These are phyloP conservation scores for Nymphicus hollandicus DNA, from an alignment of 2,113 vertebrate species.

Conservation along the genomic window DNA sequence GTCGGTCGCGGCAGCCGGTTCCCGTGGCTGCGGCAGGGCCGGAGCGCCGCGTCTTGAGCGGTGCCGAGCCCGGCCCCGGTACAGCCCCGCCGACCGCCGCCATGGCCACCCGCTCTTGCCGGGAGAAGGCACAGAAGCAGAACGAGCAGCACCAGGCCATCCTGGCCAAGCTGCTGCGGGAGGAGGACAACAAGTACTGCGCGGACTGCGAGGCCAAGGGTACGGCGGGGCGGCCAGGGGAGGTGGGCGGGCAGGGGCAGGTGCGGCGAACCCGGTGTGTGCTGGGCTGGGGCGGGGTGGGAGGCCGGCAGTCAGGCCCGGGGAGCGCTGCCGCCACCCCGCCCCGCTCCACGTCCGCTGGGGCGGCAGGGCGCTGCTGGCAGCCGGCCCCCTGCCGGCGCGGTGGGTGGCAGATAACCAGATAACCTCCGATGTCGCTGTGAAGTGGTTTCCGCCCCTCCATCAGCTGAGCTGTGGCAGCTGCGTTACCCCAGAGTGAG, in stretches of 20 bases:
- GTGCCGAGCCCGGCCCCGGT: neutral
- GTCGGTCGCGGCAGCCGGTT: neutral
- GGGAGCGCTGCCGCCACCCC: neutral
- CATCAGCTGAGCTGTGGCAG: neutral
- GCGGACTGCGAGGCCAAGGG: constrained; percentile 96
- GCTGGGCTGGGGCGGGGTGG: neutral
- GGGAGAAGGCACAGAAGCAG: constrained; percentile 94
- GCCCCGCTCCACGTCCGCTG: neutral
- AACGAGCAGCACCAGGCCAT: constrained; percentile 96
- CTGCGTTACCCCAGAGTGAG: neutral
- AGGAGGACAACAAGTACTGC: constrained; percentile 94
- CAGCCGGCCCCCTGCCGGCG: neutral
- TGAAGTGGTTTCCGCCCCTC: fast-evolving
- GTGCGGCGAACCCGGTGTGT: neutral
- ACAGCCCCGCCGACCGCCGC: neutral
- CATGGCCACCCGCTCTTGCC: constrained; percentile 92
- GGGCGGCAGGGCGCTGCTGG: neutral
- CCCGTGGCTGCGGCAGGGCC: neutral
- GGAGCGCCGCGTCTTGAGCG: neutral
- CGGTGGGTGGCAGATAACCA: neutral
- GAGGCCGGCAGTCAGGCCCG: neutral
- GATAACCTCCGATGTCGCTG: fast-evolving
- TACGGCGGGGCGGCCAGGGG: constrained; percentile 35
- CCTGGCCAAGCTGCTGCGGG: constrained; percentile 87
- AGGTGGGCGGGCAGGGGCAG: neutral